Evolutionary conservation across 2,888 invertebrate species (phyloP).

Genomic region (Odontomyia ornata): DNA sequence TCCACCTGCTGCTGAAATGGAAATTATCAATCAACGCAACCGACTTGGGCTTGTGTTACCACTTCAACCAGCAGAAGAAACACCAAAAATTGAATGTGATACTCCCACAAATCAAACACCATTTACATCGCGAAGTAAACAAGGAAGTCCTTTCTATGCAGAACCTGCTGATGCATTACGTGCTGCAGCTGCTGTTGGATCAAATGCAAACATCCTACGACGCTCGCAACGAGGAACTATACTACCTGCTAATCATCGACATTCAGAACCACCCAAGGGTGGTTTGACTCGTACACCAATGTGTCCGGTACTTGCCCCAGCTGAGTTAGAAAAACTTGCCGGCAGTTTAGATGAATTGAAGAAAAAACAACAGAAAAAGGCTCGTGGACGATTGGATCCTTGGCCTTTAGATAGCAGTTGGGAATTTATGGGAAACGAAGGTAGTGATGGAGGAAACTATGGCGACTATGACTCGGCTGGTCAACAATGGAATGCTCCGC

Average conservation of each 20-base stretch:
- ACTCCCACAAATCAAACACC: slow-evolving; percentile 60
- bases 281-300: slow-evolving; percentile 56
- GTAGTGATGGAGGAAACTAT: slow-evolving; percentile 55
- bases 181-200: slow-evolving; percentile 55
- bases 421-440: slow-evolving; percentile 75
- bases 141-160: slow-evolving; percentile 87
- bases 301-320: slow-evolving; percentile 74
- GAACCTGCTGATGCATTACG: slow-evolving; percentile 87
- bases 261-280: slow-evolving; percentile 70
- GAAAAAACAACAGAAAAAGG: slow-evolving; percentile 66
- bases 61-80: slow-evolving; percentile 56
- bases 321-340: slow-evolving; percentile 63
- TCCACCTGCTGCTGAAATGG: slow-evolving; percentile 38
- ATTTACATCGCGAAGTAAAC: slow-evolving; percentile 66
- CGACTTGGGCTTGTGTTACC: slow-evolving; percentile 59
- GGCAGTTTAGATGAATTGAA: slow-evolving; percentile 63
- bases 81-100: slow-evolving; percentile 56
- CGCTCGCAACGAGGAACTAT: slow-evolving; percentile 60
- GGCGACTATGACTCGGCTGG: slow-evolving; percentile 59
- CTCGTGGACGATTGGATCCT: slow-evolving; percentile 65
- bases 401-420: slow-evolving; percentile 91
- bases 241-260: slow-evolving; percentile 67
- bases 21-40: slow-evolving; percentile 55
- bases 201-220: slow-evolving; percentile 59
- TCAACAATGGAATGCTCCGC: slow-evolving; percentile 58